These are phyloP conservation scores for Drosophila azteca DNA, from an alignment of 1,140 invertebrate species.

Conservation along the genomic window DNA sequence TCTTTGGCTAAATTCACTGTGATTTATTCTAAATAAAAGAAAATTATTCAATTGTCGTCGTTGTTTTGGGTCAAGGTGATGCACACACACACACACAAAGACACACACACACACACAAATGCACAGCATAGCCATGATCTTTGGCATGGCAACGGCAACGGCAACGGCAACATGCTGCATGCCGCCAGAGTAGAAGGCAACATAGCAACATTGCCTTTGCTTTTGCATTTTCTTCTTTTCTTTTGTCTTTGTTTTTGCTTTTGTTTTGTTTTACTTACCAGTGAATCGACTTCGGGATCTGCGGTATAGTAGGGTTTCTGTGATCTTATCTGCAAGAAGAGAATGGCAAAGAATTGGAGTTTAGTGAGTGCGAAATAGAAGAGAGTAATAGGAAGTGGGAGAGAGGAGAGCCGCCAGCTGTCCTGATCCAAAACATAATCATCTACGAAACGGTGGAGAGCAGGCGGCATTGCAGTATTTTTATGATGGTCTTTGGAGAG, in stretches of 20 bases:
- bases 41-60: constrained; percentile 81
- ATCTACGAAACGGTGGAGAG: not conserved
- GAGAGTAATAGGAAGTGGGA: constrained; percentile 13
- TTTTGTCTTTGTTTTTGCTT: too few relatives aligned
- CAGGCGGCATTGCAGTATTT: constrained; percentile 29
- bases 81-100: constrained; percentile 29
- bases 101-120: constrained; percentile 16
- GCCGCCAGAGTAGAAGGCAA: constrained; percentile 49
- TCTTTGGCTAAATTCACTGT: constrained; percentile 74
- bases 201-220: constrained; percentile 43
- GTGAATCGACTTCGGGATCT: constrained; percentile 98
- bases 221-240: constrained; percentile 45
- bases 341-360: constrained; percentile 44
- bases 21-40: constrained; percentile 82
- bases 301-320: constrained; percentile 99
- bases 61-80: constrained; percentile 80
- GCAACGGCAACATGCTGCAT: constrained; percentile 49
- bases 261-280: constrained; percentile 90
- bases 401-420: too few relatives aligned
- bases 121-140: constrained; percentile 55
- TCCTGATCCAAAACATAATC: constrained; percentile 24
- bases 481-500: constrained; percentile 62
- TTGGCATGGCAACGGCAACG: constrained; percentile 51
- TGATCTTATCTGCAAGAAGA: constrained; percentile 96
- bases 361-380: constrained; percentile 24